Evolutionary conservation across 2,888 invertebrate genomes (phyloP), one percentile per base, ranked within the genome.

Genomic region (Volucella inflata): DNA sequence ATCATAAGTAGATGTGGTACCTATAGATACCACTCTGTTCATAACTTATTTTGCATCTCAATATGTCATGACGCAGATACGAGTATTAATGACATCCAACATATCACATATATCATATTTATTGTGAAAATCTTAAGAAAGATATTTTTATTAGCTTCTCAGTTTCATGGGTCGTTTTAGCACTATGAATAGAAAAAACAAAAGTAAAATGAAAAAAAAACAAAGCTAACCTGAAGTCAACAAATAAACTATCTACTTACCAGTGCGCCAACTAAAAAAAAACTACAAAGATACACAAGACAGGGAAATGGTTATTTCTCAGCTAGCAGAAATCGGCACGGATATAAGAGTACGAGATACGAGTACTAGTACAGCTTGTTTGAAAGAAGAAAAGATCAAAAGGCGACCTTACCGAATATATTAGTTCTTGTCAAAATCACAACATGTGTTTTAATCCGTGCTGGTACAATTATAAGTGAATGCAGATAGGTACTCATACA

Each of bases 341-440:
- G 30, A n/a, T 60, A 3, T 8, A 17, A 40, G n/a, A 59, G 30
- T 59, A 46, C 40, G 10, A 40, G 30, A n/a, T 17, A 48, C 14
- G 14, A 16, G 65, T 17, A 36, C 40, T 51, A 46, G 38, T 59
- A 21, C 46, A 2, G 21, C 10, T 42, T 59, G 12, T 16, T 17
- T 36, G 55, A 60, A 71, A 57, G 40, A 40, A 60, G 46, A 78
- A 87, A 87, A 79, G 83, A 90, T 90, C 91, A 91, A 90, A 90
- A 90, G 91, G 88, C 90, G 89, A 90, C 90, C 91, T 90, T 89
- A 90, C 89, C 89, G 89, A 90, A 90, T 90, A 89, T 89, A 92
- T 92, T 92, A 91, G 90, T 92, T 92, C 90, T 90, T 92, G 92
- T 92, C 92, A 91, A 90, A 89, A 88, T 88, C 89, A 88, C 90